These are phyloP conservation scores for Schlechtendalia chinensis DNA, from an alignment of 1,140 invertebrate species.

Conservation along the genomic window DNA sequence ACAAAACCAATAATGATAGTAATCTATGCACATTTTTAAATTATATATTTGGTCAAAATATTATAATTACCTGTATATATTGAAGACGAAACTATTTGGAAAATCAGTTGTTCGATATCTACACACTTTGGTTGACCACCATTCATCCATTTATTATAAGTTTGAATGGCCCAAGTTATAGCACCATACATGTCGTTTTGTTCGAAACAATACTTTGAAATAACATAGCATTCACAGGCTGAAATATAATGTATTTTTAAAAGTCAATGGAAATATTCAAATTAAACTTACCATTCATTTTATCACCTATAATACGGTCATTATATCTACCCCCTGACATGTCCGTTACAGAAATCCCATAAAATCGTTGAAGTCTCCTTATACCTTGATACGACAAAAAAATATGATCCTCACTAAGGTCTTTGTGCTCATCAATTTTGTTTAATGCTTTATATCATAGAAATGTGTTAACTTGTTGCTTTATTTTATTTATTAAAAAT, in stretches of 20 bases:
- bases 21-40: no score
- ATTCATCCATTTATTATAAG: not conserved
- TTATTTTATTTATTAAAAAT: no score
- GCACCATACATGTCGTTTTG: not conserved
- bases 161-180: not conserved
- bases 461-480: no score
- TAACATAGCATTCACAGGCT: conserved; percentile 1
- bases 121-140: not conserved
- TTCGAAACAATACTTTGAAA: conserved; percentile 3
- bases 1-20: no score
- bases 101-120: not conserved
- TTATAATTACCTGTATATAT: not conserved
- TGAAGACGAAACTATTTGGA: not conserved
- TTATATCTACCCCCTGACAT: not conserved
- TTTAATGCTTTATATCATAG: not conserved
- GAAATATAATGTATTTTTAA: not conserved
- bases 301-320: not conserved
- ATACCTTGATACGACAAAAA: not conserved
- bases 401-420: not conserved
- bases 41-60: no score
- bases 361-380: not conserved
- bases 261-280: no score
- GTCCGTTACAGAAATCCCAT: not conserved
- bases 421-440: not conserved
- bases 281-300: not conserved